A percentile compares a stretch with the other conserved stretches of the same genome.
Conservation (phyloP, 1,140 invertebrate genomes). For the Drosophila equinoxialis region DNA sequence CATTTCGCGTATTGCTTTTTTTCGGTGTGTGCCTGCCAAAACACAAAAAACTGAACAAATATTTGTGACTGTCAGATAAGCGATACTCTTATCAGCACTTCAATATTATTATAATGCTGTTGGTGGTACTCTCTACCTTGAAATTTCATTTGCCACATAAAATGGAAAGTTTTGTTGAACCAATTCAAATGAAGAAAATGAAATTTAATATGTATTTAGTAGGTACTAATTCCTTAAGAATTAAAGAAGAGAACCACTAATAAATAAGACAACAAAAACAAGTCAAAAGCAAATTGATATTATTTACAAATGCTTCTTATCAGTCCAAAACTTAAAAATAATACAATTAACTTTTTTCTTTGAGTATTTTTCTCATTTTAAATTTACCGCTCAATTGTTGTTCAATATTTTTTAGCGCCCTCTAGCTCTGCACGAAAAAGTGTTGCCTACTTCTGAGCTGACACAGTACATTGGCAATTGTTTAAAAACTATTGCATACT, state of each 20-base stretch:
- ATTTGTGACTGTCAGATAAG: conserved; percentile 52
- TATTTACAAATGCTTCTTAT: too few relatives aligned
- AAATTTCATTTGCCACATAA: conserved; percentile 19
- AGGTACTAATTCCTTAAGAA: too few relatives aligned
- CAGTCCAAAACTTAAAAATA: too few relatives aligned
- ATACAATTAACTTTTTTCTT: too few relatives aligned
- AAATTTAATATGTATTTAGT: too few relatives aligned
- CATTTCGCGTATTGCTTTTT: neutral
- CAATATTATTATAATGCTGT: conserved; percentile 49
- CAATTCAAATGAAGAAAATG: too few relatives aligned
- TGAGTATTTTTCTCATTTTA: neutral
- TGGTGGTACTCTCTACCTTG: conserved; percentile 47
- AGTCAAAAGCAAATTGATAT: too few relatives aligned
- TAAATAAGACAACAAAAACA: too few relatives aligned
- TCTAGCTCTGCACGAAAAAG: neutral
- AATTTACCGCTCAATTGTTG: neutral
- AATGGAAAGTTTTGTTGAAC: neutral
- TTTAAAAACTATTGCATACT: conserved; percentile 26
- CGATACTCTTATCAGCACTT: conserved; percentile 35
- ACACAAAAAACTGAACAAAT: conserved; percentile 33
- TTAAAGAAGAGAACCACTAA: too few relatives aligned
- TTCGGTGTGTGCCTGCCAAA: conserved; percentile 7
- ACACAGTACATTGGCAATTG: rapidly evolving
- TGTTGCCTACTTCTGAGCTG: conserved; percentile 27
- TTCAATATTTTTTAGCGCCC: conserved; percentile 3